Percentiles rank a stretch among this genome's conserved stretches.
These are phyloP conservation scores for Zhuqinia jingwanae DNA, from an alignment of 2,888 invertebrate species.

Conservation along the genomic window DNA sequence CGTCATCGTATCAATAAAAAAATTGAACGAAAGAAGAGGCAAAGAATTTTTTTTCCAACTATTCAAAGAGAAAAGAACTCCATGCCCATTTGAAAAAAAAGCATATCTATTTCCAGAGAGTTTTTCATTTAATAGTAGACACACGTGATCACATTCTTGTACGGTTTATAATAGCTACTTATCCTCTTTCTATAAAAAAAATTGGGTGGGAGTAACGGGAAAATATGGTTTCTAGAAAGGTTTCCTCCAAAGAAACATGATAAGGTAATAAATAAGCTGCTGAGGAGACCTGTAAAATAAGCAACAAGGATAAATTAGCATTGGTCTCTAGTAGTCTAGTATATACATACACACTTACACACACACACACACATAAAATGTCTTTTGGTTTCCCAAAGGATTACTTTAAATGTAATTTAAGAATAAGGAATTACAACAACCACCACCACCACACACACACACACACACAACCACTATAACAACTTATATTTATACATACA, in stretches of 20 bases:
- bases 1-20: constrained; percentile 37
- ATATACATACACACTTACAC: neutral
- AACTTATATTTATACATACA: no score
- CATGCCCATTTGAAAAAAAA: neutral
- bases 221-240: constrained; percentile 1
- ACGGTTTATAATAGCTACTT: no score
- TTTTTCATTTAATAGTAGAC: no score
- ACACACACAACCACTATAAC: neutral
- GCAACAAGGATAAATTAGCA: constrained; percentile 41
- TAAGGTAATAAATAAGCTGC: constrained; percentile 28
- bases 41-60: no score
- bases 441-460: no score
- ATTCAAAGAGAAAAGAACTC: neutral
- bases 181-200: no score
- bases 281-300: constrained; percentile 26
- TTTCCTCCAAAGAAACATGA: neutral
- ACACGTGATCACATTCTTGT: no score
- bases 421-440: constrained; percentile 39
- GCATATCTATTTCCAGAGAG: no score
- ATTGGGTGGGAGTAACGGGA: no score
- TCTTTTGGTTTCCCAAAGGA: constrained; percentile 50
- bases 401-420: constrained; percentile 72
- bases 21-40: neutral
- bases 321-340: no score
- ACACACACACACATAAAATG: constrained; percentile 31